Base-by-base conservation (phyloP, 2,797 vertebrate species). In the Lacerta bilineata region DNA sequence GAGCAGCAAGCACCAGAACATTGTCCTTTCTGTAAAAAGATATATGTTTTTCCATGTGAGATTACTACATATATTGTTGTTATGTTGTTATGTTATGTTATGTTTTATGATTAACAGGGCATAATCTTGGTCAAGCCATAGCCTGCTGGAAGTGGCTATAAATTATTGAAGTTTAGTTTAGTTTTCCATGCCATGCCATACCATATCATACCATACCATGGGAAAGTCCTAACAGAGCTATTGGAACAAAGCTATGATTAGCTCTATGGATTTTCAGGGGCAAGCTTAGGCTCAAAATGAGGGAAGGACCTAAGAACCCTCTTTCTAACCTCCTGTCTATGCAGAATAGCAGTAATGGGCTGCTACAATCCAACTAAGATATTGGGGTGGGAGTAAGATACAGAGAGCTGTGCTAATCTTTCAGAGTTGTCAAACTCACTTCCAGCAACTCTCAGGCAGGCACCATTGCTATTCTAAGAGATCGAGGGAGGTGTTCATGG, bases 1-100 rank as follows among this genome's bases (percentile, higher is more conserved):
- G 93, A 92, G 91, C 95, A 97, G 95, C 96, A 97, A 96, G 94
- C 92, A 96, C 92, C 93, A 96, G 95, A 95, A 88, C 95, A 95
- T 93, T 93, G 92, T 95, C 77, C 88, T 86, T 93, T 93, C 88
- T 93, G 95, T 93, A 86, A 89, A 88, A 95, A 96, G 95, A 91
- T 91, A 93, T 89, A 95, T 96, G 94, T 95, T 66, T 91, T 91
- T 92, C 94, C 87, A 91, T 94, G 82, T 92, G 46, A 50, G 11
- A 50, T 50, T 13, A 50, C 46, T 50, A 50, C 3, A 3, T 92
- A 92, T 86, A 90, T 84, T 88, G 46, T 50, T 13, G 46, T 50
- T 11, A 50, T 50, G 46, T 46, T 46, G 46, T 46, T 46, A 46
- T 46, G 94, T 87, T 90, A 90, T 89, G 94, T 95, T 87, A 92